Conservation (phyloP, 1,140 invertebrate genomes). For the Drosophila chauvacae region DNA sequence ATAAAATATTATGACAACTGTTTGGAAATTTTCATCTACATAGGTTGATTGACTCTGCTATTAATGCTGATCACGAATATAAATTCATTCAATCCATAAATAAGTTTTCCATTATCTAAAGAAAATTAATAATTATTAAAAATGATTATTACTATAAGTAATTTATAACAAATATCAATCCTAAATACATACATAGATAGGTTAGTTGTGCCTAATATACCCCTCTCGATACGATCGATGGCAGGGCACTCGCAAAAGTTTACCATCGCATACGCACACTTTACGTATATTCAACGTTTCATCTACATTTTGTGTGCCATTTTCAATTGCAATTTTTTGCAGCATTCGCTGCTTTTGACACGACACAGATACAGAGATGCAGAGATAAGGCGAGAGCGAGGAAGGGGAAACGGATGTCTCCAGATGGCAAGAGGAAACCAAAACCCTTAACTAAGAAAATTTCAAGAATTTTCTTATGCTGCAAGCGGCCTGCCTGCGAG, state of each 20-base stretch:
- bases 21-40: neutral
- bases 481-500: conserved; percentile 8
- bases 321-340: conserved; percentile 69
- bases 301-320: conserved; percentile 40
- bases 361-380: conserved; percentile 36
- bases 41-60: too few species aligned
- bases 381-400: neutral
- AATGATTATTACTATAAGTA: neutral
- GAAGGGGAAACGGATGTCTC: conserved; percentile 31
- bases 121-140: too few species aligned
- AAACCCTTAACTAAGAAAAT: conserved; percentile 46
- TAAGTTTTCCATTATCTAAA: too few species aligned
- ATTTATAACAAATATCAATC: too few species aligned
- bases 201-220: neutral
- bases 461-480: conserved; percentile 49
- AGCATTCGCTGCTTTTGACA: conserved; percentile 76
- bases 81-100: too few species aligned
- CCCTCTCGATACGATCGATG: neutral
- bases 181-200: too few species aligned
- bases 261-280: conserved; percentile 24
- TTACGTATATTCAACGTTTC: conserved; percentile 22
- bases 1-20: neutral
- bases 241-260: conserved; percentile 10
- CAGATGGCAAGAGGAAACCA: conserved; percentile 29
- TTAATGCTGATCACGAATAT: too few species aligned